phyloP scores from a whole-genome alignment of 2,888 invertebrate genomes.

The Lycaena phlaeas region DNA sequence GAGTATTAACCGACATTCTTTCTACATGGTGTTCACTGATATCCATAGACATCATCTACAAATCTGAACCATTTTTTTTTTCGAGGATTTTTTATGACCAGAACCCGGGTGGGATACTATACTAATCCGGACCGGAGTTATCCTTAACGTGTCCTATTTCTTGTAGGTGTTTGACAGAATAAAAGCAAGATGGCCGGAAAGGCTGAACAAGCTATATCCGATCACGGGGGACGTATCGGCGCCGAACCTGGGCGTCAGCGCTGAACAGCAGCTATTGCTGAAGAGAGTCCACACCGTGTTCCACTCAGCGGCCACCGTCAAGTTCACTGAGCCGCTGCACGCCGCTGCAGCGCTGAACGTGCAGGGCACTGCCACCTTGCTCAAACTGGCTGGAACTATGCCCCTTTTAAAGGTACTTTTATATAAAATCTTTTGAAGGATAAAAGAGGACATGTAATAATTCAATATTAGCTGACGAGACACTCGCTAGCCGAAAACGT shows the following conservation, averaged over 20 bases:
- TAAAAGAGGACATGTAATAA: too few relatives aligned
- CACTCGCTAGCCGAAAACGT: too few relatives aligned
- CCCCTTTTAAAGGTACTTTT: slow-evolving; percentile 78
- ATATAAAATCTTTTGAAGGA: too few relatives aligned
- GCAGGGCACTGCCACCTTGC: slow-evolving; percentile 86
- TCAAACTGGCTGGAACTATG: slow-evolving; percentile 89
- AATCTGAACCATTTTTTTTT: too few relatives aligned
- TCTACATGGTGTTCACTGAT: too few relatives aligned
- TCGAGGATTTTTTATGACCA: too few relatives aligned
- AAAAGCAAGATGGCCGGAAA: slow-evolving; percentile 74
- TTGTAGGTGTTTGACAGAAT: slow-evolving; percentile 80
- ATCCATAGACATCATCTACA: background rate
- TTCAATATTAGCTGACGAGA: too few relatives aligned
- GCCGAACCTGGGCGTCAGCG: slow-evolving; percentile 79
- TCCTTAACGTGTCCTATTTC: too few relatives aligned
- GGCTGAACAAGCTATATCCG: slow-evolving; percentile 78
- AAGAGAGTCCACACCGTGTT: slow-evolving; percentile 88
- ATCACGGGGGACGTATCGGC: slow-evolving; percentile 84
- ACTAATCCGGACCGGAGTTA: too few relatives aligned
- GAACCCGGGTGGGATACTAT: too few relatives aligned
- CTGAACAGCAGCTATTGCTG: slow-evolving; percentile 75
- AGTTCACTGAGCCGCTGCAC: slow-evolving; percentile 93
- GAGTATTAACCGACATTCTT: too few relatives aligned
- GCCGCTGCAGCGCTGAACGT: slow-evolving; percentile 92
- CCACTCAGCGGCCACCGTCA: slow-evolving; percentile 96